Evolutionary conservation across 2,888 invertebrate species (phyloP), one percentile per base, ranked within the genome.

Genomic region (Drosophila mimica): DNA sequence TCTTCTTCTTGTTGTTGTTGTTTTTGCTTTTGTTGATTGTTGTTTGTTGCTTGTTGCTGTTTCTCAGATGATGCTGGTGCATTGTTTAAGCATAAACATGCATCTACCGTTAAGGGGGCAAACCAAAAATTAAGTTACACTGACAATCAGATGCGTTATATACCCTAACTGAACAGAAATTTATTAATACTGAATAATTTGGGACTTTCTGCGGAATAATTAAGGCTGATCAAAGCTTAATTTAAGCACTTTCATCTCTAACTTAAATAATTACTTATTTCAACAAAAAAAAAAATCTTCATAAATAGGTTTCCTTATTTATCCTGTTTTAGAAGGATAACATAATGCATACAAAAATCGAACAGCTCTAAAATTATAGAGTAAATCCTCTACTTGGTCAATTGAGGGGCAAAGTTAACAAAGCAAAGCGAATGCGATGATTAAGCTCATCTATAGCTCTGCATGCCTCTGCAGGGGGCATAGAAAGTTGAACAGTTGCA

Each of bases 31-130:
- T 80, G 72, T 34, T 38, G 46, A 46, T 57, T 74, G 59, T 53
- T 67, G 57, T 28, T 61, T 31, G 30, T 31, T 40, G 38, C 62
- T 46, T 69, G 71, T 61, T 59, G 65, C 62, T 70, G 69, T 58
- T 70, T 74, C 30, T 69, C 67, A 53, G 68, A 48, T 59, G 70
- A 52, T 70, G 66, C 61, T 65, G 71, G 36, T 75, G 74, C 88
- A 89, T 84, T 84, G 89, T 89, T 84, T 62, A 66, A 72, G 15
- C 81, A 71, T 63, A 68, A 76, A 74, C 76, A 83, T 83, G 76
- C 70, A 79, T 79, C 76, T 74, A 82, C 89, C 85, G 85, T 89
- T 85, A 85, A 64, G 49, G 58, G 64, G 57, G 52, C 40, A 61
- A 62, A 30, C 64, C 53, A 25, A 53, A 57, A 62, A 56, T 62